Evolutionary conservation across 2,113 vertebrate species (phyloP), one percentile per base, ranked within the genome.

Genomic region (Nematolebias whitei): DNA sequence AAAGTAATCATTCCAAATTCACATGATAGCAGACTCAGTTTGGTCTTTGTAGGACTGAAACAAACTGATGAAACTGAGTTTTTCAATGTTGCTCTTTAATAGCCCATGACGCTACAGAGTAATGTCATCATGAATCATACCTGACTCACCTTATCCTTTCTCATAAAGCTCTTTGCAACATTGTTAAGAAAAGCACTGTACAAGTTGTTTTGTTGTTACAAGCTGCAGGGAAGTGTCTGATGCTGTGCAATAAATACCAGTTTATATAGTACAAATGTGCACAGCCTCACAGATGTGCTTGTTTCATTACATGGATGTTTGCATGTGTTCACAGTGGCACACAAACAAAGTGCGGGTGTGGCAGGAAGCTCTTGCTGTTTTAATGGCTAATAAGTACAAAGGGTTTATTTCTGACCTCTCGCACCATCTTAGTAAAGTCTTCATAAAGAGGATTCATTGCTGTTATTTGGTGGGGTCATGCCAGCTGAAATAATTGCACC

Each of bases 371-470:
- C 18, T 35, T 66, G 53, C 44, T 67, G 69, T 68, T 86, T 83
- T 84, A 86, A 85, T 84, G 76, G 65, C 70, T 84, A 86, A 86
- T 87, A 78, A 86, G 71, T 78, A 70, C 52, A 85, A 67, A 70
- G 62, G 35, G 40, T 85, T 81, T 82, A 82, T 58, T 67, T 56
- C 49, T 85, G 83, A 79, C 85, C 86, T 86, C 80, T 82, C 54
- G 53, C 59, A 68, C 58, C 62, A 66, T 75, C 71, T 78, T 68
- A 72, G 41, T 68, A 56, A 71, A 69, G 76, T 83, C 72, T 59
- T 82, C 65, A 74, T 88, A 88, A 91, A 89, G 63, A 76, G 69
- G 74, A 90, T 86, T 85, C 81, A 83, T 78, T 76, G 77, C 41
- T 81, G 63, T 86, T 86, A 78, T 88, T 85, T 88, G 71, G 64